Percentiles rank a stretch among this genome's conserved stretches.
These are phyloP conservation scores for Ruditapes philippinarum DNA, from an alignment of 1,140 invertebrate species.

Conservation along the genomic window DNA sequence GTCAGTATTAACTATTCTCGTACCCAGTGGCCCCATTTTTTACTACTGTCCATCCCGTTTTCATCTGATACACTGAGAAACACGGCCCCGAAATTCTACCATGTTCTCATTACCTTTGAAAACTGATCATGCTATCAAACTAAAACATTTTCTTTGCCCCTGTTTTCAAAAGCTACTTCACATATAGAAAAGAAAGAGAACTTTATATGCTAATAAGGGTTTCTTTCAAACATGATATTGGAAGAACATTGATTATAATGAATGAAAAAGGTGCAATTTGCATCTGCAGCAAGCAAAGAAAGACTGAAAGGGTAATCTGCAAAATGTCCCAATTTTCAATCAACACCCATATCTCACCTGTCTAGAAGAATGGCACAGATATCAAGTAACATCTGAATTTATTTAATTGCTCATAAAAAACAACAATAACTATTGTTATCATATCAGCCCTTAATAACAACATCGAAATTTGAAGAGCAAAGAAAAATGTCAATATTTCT, in stretches of 20 bases:
- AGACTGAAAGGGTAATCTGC: not conserved
- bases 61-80: slow-evolving; percentile 33
- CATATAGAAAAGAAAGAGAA: not conserved
- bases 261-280: not conserved
- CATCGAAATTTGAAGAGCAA: no score
- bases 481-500: no score
- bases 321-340: not conserved
- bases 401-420: not conserved
- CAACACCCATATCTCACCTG: not conserved
- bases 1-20: slow-evolving; percentile 3
- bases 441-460: no score
- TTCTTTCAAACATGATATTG: not conserved
- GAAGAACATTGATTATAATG: not conserved
- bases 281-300: not conserved
- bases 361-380: not conserved
- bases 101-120: slow-evolving; percentile 3
- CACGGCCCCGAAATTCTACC: not conserved
- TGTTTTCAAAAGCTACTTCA: not conserved
- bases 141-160: not conserved
- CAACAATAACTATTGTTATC: not conserved
- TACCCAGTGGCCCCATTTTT: slow-evolving; percentile 28
- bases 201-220: slow-evolving; percentile 21
- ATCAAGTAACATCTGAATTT: not conserved
- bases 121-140: slow-evolving; percentile 2
- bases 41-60: not conserved